These are phyloP conservation scores for Perca schrenkii DNA, from an alignment of 2,113 vertebrate species.

Conservation along the genomic window DNA sequence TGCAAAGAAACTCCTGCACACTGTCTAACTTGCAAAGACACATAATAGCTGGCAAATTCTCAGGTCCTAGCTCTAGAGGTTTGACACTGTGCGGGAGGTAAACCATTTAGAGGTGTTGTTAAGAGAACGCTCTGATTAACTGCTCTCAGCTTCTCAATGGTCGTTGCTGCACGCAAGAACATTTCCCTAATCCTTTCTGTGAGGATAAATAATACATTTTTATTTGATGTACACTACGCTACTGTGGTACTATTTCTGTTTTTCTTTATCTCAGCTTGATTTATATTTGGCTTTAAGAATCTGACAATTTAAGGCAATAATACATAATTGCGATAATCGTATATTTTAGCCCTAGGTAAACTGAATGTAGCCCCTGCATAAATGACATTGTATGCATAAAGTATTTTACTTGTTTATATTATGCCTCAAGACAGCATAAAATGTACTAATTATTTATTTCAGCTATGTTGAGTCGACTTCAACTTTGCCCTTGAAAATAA, in stretches of 20 bases:
- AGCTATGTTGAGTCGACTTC: neutral
- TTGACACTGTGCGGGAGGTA: too few species aligned
- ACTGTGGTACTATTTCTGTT: constrained; percentile 1
- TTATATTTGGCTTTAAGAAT: constrained; percentile 6
- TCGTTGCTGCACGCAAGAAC: constrained; percentile 1
- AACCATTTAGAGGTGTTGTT: constrained; percentile 29
- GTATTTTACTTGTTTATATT: neutral
- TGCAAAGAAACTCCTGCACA: too few species aligned
- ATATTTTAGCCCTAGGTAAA: neutral
- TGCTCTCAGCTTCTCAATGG: neutral
- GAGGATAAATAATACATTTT: neutral
- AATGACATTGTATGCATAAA: neutral
- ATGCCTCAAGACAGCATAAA: neutral
- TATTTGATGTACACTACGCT: neutral
- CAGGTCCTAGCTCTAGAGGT: too few species aligned
- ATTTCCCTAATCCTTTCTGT: neutral
- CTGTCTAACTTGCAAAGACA: too few species aligned
- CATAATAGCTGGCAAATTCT: too few species aligned
- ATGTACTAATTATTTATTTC: neutral
- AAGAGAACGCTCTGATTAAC: constrained; percentile 20
- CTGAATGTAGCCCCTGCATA: neutral
- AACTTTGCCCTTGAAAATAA: constrained; percentile 36
- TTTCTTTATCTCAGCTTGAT: neutral
- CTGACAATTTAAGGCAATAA: neutral
- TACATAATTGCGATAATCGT: neutral